Percentiles rank a stretch among this genome's conserved stretches.
Conservation (phyloP, 2,113 vertebrate genomes). For the Holacanthus passer region DNA sequence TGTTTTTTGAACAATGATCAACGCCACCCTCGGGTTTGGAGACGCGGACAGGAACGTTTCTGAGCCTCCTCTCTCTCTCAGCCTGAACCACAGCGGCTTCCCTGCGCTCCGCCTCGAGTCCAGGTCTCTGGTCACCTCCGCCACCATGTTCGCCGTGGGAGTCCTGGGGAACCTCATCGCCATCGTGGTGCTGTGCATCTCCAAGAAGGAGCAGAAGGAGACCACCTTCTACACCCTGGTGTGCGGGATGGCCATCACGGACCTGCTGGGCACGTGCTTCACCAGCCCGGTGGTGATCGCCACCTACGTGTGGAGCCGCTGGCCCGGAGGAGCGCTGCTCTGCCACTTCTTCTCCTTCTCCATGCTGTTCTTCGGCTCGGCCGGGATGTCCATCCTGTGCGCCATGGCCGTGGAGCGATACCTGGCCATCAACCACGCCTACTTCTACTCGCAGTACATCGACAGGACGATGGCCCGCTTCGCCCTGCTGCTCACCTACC, state of each 20-base stretch:
- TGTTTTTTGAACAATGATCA: constrained; percentile 63
- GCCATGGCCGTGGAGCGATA: constrained; percentile 88
- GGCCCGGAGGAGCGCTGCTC: constrained; percentile 84
- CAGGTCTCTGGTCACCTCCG: constrained; percentile 82
- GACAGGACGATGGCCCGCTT: constrained; percentile 82
- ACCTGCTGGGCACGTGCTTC: constrained; percentile 87
- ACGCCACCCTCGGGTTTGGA: constrained; percentile 66
- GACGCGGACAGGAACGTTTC: constrained; percentile 71
- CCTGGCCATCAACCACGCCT: constrained; percentile 87
- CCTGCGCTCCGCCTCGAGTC: constrained; percentile 78
- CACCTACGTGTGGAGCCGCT: constrained; percentile 81
- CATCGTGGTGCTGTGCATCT: constrained; percentile 84
- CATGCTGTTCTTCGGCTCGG: constrained; percentile 88
- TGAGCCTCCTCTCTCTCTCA: constrained; percentile 51
- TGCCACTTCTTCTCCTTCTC: constrained; percentile 89
- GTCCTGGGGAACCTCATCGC: constrained; percentile 87
- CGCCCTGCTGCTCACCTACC: constrained; percentile 79
- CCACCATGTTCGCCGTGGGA: constrained; percentile 86
- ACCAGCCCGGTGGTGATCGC: constrained; percentile 88
- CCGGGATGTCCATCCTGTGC: constrained; percentile 87
- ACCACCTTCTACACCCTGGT: constrained; percentile 88
- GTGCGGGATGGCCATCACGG: constrained; percentile 88
- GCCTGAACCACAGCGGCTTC: constrained; percentile 62
- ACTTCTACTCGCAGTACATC: constrained; percentile 86
- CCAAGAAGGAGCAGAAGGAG: constrained; percentile 87